phyloP scores from a whole-genome alignment of 2,797 vertebrate genomes.

The Macrochelys suwanniensis region DNA sequence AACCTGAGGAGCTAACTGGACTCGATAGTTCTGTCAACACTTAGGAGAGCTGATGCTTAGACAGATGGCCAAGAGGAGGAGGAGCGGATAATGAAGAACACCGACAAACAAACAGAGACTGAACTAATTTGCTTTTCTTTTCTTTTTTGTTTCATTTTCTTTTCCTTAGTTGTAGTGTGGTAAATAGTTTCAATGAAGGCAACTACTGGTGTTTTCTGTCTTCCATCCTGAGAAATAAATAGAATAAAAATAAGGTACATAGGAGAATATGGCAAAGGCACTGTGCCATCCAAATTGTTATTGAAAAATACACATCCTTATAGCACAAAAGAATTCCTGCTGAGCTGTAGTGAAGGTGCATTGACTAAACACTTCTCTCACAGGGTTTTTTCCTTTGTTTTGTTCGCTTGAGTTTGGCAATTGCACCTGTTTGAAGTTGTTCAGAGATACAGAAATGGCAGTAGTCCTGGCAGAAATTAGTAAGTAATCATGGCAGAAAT shows the following conservation, averaged over 20 bases:
- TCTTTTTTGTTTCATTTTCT: background rate
- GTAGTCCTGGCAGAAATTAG: background rate
- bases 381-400: conserved; percentile 18
- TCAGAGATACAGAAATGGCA: conserved; percentile 10
- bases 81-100: background rate
- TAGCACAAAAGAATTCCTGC: background rate
- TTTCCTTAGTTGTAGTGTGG: background rate
- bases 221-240: background rate
- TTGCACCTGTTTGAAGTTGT: background rate
- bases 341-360: conserved; percentile 8
- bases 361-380: conserved; percentile 5
- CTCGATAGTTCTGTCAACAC: background rate
- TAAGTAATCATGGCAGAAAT: background rate
- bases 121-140: background rate
- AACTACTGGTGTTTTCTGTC: background rate
- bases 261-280: background rate
- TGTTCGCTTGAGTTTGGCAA: conserved; percentile 34
- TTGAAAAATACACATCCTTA: background rate
- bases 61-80: background rate
- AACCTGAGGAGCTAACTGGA: background rate
- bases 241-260: background rate
- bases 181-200: background rate
- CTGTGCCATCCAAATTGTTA: background rate
- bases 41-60: background rate
- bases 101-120: background rate